A percentile compares a stretch with the other conserved stretches of the same genome.
These are phyloP conservation scores for Drosophila baimaii DNA, from an alignment of 1,140 invertebrate species.

Conservation along the genomic window DNA sequence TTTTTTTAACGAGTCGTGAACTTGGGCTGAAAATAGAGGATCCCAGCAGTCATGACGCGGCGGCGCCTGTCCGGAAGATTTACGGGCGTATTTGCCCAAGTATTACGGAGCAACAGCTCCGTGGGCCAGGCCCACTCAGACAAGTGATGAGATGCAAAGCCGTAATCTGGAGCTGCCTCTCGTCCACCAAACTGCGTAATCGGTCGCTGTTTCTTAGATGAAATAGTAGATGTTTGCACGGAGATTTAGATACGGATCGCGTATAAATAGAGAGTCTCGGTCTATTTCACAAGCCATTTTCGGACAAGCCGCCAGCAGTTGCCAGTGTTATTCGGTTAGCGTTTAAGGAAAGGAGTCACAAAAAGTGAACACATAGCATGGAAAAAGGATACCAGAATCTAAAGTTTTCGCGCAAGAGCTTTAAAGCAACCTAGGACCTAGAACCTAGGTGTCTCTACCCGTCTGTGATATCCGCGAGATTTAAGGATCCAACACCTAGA, in stretches of 20 bases:
- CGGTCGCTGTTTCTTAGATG: conserved; percentile 35
- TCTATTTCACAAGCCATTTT: conserved; percentile 58
- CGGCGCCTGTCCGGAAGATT: conserved; percentile 20
- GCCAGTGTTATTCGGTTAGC: conserved; percentile 7
- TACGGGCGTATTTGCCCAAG: conserved; percentile 19
- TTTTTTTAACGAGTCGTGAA: conserved; percentile 16
- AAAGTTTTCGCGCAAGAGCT: conserved; percentile 52
- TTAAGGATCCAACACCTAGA: conserved; percentile 23
- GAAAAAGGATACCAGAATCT: conserved; percentile 43
- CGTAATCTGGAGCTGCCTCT: conserved; percentile 13
- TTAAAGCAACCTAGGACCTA: conserved; percentile 30
- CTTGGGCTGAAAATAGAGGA: conserved; percentile 9
- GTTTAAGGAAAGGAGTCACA: background rate
- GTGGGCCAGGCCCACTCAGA: conserved; percentile 20
- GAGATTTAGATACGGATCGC: conserved; percentile 63
- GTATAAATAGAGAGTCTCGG: conserved; percentile 47
- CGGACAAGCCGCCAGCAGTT: conserved; percentile 5
- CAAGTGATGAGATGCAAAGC: conserved; percentile 10
- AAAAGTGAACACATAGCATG: conserved; percentile 59
- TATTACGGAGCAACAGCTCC: conserved; percentile 36
- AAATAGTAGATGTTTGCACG: conserved; percentile 48
- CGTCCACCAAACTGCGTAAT: conserved; percentile 21
- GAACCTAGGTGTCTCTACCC: background rate
- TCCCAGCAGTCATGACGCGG: conserved; percentile 11
- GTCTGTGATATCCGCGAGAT: conserved; percentile 56